Conservation (phyloP, 2,797 vertebrate species). For the Phataginus tricuspis region DNA sequence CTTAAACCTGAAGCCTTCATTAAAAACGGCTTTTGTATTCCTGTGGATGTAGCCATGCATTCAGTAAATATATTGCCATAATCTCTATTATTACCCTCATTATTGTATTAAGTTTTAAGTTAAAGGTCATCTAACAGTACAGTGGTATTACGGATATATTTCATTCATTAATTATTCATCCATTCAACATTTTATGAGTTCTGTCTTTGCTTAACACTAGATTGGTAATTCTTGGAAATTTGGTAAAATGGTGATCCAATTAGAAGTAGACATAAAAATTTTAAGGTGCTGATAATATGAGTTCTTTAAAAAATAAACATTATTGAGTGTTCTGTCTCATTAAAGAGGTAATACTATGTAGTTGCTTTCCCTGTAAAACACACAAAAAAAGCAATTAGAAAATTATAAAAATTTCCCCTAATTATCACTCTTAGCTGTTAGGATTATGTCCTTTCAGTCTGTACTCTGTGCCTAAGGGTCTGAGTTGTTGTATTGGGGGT, state of each 20-base stretch:
- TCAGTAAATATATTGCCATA: conserved; percentile 48
- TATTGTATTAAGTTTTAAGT: conserved; percentile 70
- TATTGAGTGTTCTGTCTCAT: background rate
- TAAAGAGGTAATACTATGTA: background rate
- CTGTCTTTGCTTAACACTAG: background rate
- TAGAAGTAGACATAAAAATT: background rate
- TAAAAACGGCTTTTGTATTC: background rate
- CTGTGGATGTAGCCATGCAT: background rate
- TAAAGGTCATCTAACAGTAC: conserved; percentile 66
- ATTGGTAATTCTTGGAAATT: conserved; percentile 54
- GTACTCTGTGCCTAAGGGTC: background rate
- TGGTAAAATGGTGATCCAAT: conserved; percentile 1
- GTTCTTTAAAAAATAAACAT: conserved; percentile 2
- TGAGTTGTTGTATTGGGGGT: background rate
- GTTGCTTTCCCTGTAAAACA: background rate
- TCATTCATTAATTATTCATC: conserved; percentile 75
- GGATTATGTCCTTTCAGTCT: background rate
- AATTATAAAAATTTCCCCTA: background rate
- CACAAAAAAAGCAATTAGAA: background rate
- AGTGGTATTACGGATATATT: conserved; percentile 73
- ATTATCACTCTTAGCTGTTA: background rate
- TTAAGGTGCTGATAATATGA: background rate
- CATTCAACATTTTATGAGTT: conserved; percentile 58
- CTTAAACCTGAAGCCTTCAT: background rate
- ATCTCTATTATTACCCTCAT: conserved; percentile 25